Evolutionary conservation across 2,797 vertebrate species (phyloP), one percentile per base, ranked within the genome.

Genomic region (Sebastes cheni): DNA sequence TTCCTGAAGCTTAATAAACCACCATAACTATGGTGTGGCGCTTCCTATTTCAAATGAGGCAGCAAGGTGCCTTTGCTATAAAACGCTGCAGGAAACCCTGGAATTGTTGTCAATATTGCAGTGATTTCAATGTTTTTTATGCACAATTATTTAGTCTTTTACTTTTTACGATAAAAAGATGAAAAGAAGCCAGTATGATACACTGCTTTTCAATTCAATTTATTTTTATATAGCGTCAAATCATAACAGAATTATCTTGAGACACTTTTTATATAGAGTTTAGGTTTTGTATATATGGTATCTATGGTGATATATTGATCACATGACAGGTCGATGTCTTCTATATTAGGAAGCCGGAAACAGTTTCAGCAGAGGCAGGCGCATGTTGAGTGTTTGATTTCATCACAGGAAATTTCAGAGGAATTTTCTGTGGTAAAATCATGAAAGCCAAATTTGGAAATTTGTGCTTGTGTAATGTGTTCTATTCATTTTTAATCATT

Each of bases 11-110:
- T 58, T 25, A 58, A 18, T 59, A 16, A 59, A 60, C 58, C 58
- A 16, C 0, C 0, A 14, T 42, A 60, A 14, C 13, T 20, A 2
- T 18, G 58, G 8, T 27, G 23, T 27, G 55, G 23, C 2, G 3
- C 59, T 30, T 16, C 18, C 4, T 61, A 34, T 34, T 30, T 30
- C 16, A 60, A 30, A 27, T 10, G 27, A 20, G 10, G 10, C 59
- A 10, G 13, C 36, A 39, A 39, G 36, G 30, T 6, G 3, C 30
- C 30, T 14, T 13, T 3, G n/a, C 11, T 22, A 8, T 5, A 39
- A 64, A 39, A 34, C 11, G 0, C 60, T 62, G 60, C 60, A 22
- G 60, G 60, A 42, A 42, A 42, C 39, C 39, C 39, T 62, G n/a
- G 6, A 36, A 23, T 22, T 22, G 6, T 36, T 64, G 62, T 42